Base-by-base conservation (phyloP, 1,140 invertebrate genomes). In the Antheraea pernyi region DNA sequence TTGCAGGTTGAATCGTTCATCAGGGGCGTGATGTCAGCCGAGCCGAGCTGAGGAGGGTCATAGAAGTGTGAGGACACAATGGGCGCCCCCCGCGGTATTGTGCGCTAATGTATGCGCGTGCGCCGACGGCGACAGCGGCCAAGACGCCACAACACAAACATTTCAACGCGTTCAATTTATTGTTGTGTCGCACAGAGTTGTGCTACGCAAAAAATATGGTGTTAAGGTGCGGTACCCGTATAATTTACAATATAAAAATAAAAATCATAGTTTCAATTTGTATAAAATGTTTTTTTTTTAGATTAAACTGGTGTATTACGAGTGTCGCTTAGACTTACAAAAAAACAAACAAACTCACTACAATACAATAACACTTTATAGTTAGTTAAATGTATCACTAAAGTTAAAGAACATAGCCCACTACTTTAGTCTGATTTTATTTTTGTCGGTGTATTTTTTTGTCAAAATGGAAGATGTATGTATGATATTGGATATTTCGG, bases 121-220 rank as follows among this genome's bases (percentile, higher is more conserved):
- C 81, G 82, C 66, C 80, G 82, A 77, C 81, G 80, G 70, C 84
- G 81, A 83, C 84, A 83, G 78, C 88, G 80, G 77, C 81, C 82
- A 63, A 75, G 76, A 82, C 82, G 83, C 83, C 79, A 88, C 85
- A 89, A 90, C 89, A 89, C 88, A 90, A 91, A 91, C 89, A 91
- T 89, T 91, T 91, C 89, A 91, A 90, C 89, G 89, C 89, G 87
- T 85, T 86, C 89, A 91, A 91, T 91, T 91, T 91, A 91, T 91
- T 77, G 85, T 89, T 81, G 78, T 87, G 85, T 87, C 81, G 79
- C 82, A 77, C 76, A 73, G 83, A 76, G 72, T 53, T 53, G 46
- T 53, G 46, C 46, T 65, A 81, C 87, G 87, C 85, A 91, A 91
- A 91, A 91, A 91, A 91, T 85, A 81, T 81, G 58, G 48, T 72